Evolutionary conservation across 1,140 invertebrate species (phyloP).

Genomic region (Drosophila paulistorum): DNA sequence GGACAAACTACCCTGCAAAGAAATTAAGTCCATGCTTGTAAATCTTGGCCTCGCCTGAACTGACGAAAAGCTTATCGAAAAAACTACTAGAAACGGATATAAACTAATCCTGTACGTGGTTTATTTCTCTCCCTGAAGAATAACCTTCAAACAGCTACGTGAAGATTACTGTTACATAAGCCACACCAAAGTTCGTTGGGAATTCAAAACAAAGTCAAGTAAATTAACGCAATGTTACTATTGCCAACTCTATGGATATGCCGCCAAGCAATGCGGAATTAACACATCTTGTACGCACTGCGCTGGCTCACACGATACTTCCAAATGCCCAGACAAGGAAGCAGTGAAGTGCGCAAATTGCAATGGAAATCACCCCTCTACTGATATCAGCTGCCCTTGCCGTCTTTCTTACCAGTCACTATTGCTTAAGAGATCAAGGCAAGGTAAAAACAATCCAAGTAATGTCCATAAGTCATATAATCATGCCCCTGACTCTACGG

Average conservation of each 20-base stretch:
- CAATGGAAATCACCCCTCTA: slow-evolving; percentile 8
- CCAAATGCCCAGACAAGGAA: background rate
- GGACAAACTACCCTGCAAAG: slow-evolving; percentile 3
- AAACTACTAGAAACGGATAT: background rate
- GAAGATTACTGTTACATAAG: background rate
- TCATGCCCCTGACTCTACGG: background rate
- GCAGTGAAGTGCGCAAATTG: background rate
- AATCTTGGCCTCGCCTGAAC: slow-evolving; percentile 1
- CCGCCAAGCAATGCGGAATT: background rate
- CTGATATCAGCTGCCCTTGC: background rate
- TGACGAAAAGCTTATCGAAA: slow-evolving; percentile 10
- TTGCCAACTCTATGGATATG: background rate
- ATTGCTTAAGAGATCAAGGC: too few species aligned
- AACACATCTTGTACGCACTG: slow-evolving; percentile 5
- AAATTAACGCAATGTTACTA: background rate
- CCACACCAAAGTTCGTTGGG: background rate
- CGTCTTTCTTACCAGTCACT: too few species aligned
- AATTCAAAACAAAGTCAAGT: slow-evolving; percentile 3
- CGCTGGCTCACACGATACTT: background rate
- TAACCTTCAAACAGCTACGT: background rate
- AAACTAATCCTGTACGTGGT: background rate
- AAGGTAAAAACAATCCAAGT: background rate
- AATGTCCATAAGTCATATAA: slow-evolving; percentile 1
- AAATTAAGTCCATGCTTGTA: background rate
- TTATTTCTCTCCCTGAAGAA: slow-evolving; percentile 2